A percentile compares a stretch with the other conserved stretches of the same genome.
Conservation (phyloP, 2,888 invertebrate genomes). For the Hololepta plana region DNA sequence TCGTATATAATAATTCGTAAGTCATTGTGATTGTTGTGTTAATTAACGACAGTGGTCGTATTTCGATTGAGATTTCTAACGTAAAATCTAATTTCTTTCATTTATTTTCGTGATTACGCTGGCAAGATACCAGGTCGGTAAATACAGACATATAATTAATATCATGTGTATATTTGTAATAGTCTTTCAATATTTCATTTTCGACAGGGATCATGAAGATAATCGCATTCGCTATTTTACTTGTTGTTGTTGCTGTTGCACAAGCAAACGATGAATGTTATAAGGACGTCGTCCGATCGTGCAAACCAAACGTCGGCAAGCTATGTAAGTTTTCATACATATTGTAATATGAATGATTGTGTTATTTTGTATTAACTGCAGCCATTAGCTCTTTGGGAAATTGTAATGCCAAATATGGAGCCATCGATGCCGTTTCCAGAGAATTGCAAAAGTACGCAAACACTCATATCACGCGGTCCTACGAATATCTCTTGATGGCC, state of each 20-base stretch:
- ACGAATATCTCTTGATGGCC: conserved; percentile 55
- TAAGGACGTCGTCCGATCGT: conserved; percentile 34
- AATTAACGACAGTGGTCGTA: no score
- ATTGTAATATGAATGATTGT: conserved; percentile 2
- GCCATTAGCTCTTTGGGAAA: conserved; percentile 23
- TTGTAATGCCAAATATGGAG: conserved; percentile 49
- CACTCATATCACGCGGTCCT: conserved; percentile 51
- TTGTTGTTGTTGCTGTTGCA: conserved; percentile 23
- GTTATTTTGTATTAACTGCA: conserved; percentile 9
- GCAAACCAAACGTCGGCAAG: conserved; percentile 26
- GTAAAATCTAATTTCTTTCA: conserved; percentile 10
- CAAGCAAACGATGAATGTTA: conserved; percentile 38
- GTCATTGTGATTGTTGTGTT: no score
- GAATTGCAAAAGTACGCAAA: conserved; percentile 38
- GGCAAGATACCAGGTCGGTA: conserved; percentile 28
- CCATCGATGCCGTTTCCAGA: conserved; percentile 31
- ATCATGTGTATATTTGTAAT: not conserved
- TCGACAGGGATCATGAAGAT: conserved; percentile 39
- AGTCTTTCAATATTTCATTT: conserved; percentile 8
- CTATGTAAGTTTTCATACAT: conserved; percentile 15
- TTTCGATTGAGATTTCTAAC: no score
- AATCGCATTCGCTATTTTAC: conserved; percentile 31
- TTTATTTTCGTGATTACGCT: conserved; percentile 28
- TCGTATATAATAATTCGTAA: no score
- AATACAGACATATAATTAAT: not conserved